Percentiles rank a stretch among this genome's conserved stretches.
These are phyloP conservation scores for Nasalis larvatus DNA, from an alignment of 2,113 vertebrate genomes.

Conservation along the genomic window DNA sequence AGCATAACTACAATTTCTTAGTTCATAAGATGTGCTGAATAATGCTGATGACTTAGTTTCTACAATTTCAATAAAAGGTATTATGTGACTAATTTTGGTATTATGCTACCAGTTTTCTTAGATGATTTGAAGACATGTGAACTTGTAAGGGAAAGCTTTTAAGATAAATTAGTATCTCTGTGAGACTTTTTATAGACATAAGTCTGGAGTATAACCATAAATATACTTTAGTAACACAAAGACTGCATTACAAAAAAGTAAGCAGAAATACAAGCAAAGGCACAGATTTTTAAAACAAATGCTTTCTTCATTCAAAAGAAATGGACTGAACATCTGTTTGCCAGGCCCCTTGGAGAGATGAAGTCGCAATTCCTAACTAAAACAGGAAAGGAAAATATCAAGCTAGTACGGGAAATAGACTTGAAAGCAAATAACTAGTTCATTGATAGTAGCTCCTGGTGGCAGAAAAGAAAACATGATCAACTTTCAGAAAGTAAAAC, in stretches of 20 bases:
- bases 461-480: background rate
- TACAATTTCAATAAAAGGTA: background rate
- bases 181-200: background rate
- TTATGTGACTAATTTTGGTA: background rate
- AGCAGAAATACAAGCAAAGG: background rate
- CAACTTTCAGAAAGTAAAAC: background rate
- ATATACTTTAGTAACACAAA: background rate
- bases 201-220: background rate
- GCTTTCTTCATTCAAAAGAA: background rate
- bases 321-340: too few species aligned
- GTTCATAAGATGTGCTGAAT: background rate
- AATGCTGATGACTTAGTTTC: background rate
- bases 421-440: background rate
- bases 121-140: background rate
- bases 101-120: background rate
- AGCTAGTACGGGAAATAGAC: background rate
- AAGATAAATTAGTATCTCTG: background rate
- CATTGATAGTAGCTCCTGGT: background rate
- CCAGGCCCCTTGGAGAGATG: background rate
- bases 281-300: background rate
- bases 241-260: background rate
- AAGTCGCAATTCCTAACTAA: background rate
- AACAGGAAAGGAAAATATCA: background rate
- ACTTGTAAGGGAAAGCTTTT: background rate
- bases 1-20: background rate